Percentiles rank a stretch among this genome's conserved stretches.
Conservation (phyloP, 2,888 invertebrate species). For the Dryobotodes eremita region DNA sequence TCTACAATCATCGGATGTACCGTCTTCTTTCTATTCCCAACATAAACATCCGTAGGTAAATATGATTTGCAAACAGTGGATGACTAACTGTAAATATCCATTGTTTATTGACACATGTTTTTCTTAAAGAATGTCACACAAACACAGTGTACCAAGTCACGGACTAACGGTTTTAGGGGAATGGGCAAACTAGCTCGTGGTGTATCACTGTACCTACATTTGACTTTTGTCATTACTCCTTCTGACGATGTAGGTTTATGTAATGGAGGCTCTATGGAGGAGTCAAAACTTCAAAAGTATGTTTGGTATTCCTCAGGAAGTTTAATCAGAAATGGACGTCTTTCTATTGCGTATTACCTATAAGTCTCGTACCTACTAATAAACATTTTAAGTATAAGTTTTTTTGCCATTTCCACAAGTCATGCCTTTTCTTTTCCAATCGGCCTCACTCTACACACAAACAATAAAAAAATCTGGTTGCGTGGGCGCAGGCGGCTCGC, state of each 20-base stretch:
- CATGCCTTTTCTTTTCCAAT: neutral
- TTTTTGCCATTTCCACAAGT: neutral
- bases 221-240: neutral
- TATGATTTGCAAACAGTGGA: constrained; percentile 14
- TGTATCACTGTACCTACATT: no score
- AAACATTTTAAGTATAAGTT: neutral
- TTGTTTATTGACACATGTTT: constrained; percentile 7
- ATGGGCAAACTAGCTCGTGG: neutral
- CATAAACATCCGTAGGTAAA: neutral
- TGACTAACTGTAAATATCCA: constrained; percentile 23
- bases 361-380: neutral
- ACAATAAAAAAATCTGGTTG: neutral
- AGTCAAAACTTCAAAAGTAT: neutral
- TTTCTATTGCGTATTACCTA: neutral
- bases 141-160: neutral
- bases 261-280: neutral
- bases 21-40: neutral
- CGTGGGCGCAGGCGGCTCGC: neutral
- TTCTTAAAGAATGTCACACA: neutral
- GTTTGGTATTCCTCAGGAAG: neutral
- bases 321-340: neutral
- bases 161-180: neutral
- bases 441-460: no score
- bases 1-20: neutral
- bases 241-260: neutral